Conservation (phyloP, 2,797 vertebrate species). For the Merluccius polli region DNA sequence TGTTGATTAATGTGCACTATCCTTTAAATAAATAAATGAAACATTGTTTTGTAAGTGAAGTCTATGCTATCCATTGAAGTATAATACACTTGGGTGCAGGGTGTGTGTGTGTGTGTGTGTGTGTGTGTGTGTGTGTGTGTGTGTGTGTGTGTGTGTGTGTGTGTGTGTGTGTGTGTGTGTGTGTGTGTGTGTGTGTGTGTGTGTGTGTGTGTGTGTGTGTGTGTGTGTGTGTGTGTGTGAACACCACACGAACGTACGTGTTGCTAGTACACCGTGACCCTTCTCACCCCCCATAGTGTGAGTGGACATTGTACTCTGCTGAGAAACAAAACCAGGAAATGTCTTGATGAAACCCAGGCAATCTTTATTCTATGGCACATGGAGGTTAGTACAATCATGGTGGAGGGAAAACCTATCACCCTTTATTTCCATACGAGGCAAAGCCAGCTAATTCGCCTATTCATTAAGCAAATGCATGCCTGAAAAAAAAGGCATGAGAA, state of each 20-base stretch:
- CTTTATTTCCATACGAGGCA: neutral
- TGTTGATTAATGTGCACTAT: too few relatives aligned
- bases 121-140: constrained; percentile 9
- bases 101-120: constrained; percentile 37
- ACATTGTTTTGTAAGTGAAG: too few relatives aligned
- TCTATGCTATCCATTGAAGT: too few relatives aligned
- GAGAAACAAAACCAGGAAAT: too few relatives aligned
- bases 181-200: constrained; percentile 8
- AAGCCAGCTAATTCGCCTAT: neutral
- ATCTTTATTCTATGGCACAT: constrained; percentile 9
- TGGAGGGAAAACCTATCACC: neutral
- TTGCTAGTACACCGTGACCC: too few relatives aligned
- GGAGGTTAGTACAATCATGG: neutral
- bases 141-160: constrained; percentile 23
- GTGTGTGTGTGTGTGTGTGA: constrained; percentile 35
- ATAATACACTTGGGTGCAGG: too few relatives aligned
- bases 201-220: constrained; percentile 4
- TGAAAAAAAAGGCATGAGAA: neutral
- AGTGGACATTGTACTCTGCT: constrained; percentile 68
- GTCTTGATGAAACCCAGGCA: too few relatives aligned
- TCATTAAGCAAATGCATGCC: neutral
- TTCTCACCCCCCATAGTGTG: too few relatives aligned
- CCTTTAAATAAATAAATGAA: too few relatives aligned
- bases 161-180: constrained; percentile 1
- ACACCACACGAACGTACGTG: constrained; percentile 54